These are phyloP conservation scores for Oophaga pumilio DNA, from an alignment of 2,113 vertebrate genomes.

Conservation along the genomic window DNA sequence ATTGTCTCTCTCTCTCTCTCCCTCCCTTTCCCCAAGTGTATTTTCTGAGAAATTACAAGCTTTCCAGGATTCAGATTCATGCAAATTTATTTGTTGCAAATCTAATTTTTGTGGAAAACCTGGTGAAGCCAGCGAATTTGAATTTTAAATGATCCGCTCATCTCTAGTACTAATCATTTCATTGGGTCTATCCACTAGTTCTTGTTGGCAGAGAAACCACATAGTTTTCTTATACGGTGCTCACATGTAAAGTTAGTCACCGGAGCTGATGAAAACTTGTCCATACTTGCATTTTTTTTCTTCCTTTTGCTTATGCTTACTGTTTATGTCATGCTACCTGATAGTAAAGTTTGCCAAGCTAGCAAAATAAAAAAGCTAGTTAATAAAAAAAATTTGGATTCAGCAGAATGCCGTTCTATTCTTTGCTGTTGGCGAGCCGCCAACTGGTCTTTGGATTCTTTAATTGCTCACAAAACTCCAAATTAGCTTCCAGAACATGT, in stretches of 20 bases:
- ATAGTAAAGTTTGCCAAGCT: neutral
- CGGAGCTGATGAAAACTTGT: neutral
- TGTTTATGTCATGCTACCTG: neutral
- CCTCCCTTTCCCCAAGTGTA: too few relatives aligned
- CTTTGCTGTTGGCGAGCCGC: neutral
- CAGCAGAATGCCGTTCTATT: neutral
- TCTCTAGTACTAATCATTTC: too few relatives aligned
- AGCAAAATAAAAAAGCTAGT: neutral
- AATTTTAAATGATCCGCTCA: too few relatives aligned
- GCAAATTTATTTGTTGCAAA: too few relatives aligned
- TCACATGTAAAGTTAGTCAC: neutral
- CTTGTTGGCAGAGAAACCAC: too few relatives aligned
- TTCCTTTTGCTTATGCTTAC: neutral
- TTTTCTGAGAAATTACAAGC: too few relatives aligned
- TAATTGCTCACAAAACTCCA: constrained; percentile 37
- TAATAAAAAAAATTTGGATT: neutral
- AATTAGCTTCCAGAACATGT: constrained; percentile 2
- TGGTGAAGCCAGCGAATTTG: too few relatives aligned
- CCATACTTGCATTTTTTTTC: neutral
- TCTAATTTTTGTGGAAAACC: too few relatives aligned
- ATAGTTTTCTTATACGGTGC: too few relatives aligned
- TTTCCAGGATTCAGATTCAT: too few relatives aligned
- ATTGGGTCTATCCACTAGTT: too few relatives aligned
- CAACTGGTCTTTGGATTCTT: neutral
- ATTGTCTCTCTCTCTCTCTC: too few relatives aligned